These are phyloP conservation scores for Microcebus jonahi DNA, from an alignment of 2,113 vertebrate genomes.

Conservation along the genomic window DNA sequence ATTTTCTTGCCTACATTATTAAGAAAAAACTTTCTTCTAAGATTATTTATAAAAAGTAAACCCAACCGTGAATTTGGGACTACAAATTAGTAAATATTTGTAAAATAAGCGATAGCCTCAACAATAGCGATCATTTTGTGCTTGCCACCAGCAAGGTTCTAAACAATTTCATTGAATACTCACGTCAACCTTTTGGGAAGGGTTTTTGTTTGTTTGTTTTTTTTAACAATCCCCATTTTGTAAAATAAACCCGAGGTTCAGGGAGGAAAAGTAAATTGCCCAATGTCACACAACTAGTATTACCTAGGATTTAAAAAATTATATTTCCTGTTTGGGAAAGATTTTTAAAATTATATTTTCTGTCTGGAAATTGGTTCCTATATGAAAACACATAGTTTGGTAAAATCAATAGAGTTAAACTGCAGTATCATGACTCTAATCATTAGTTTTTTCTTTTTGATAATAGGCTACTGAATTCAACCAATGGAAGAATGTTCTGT, in stretches of 20 bases:
- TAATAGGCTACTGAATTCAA: constrained; percentile 90
- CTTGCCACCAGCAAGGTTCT: neutral
- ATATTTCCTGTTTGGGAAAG: neutral
- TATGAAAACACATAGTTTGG: neutral
- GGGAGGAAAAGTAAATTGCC: neutral
- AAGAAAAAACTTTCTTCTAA: constrained; percentile 22
- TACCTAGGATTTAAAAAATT: neutral
- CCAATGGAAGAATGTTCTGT: constrained; percentile 89
- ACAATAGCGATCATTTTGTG: neutral
- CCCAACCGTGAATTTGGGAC: neutral
- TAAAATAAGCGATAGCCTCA: neutral
- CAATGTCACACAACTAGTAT: neutral
- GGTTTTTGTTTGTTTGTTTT: neutral
- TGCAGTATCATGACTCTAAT: neutral
- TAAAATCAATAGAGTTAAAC: neutral
- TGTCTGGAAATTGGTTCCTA: neutral
- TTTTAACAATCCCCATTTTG: neutral
- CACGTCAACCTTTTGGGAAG: neutral
- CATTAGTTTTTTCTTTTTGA: constrained; percentile 49
- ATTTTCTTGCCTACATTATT: constrained; percentile 1
- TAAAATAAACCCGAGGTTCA: neutral
- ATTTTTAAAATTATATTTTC: neutral
- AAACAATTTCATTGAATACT: neutral
- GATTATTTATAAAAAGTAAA: constrained; percentile 32
- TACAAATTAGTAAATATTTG: neutral